A percentile compares a stretch with the other conserved stretches of the same genome.
Conservation (phyloP, 2,113 vertebrate genomes). For the Mohoua ochrocephala region DNA sequence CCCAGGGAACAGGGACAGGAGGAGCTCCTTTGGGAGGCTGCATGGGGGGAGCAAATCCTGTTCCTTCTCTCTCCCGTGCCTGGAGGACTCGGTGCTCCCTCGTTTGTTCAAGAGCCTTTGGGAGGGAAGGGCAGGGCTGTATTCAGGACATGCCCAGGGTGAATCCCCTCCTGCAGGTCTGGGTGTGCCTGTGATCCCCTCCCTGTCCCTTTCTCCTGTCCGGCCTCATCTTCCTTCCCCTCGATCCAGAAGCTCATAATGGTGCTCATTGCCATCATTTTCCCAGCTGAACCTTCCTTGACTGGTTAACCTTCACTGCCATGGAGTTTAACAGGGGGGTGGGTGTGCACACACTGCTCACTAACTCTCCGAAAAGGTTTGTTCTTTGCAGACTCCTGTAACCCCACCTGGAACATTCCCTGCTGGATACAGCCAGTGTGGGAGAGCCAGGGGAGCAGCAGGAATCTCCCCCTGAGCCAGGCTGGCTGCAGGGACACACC, state of each 20-base stretch:
- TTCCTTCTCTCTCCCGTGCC: neutral
- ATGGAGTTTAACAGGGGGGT: neutral
- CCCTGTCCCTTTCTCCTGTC: neutral
- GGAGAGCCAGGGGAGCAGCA: neutral
- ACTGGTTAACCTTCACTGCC: slow-evolving; percentile 38
- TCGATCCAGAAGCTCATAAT: slow-evolving; percentile 33
- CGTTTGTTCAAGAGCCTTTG: neutral
- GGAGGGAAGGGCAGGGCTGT: neutral
- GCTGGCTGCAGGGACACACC: neutral
- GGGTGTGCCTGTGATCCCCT: neutral
- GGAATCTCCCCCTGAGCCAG: neutral
- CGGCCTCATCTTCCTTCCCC: slow-evolving; percentile 37
- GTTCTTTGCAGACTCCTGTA: neutral
- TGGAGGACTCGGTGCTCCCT: neutral
- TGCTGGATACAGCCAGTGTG: neutral
- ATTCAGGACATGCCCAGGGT: neutral
- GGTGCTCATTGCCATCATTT: slow-evolving; percentile 45
- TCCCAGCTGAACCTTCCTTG: slow-evolving; percentile 8
- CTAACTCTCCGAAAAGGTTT: neutral
- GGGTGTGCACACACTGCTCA: neutral
- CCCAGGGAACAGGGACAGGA: neutral
- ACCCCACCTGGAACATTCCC: neutral
- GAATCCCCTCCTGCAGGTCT: neutral
- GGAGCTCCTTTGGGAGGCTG: neutral
- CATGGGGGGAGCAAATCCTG: slow-evolving; percentile 1